These are phyloP conservation scores for Bergia sp. DNA, from an alignment of 92 coral and sea anemone species.

Conservation along the genomic window DNA sequence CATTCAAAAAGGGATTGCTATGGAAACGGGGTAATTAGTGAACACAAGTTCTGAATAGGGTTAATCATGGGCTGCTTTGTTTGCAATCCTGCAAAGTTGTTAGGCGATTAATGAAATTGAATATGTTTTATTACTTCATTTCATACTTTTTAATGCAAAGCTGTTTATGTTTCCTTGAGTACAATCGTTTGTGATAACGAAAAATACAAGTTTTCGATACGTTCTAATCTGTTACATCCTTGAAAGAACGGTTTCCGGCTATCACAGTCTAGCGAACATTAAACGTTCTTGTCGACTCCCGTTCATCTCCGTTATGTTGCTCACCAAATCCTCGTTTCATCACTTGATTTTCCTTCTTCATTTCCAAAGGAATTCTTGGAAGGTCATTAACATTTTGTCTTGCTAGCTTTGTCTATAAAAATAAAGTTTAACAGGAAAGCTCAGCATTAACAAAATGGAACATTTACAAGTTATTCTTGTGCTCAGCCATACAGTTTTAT, in stretches of 20 bases:
- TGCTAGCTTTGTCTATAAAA: not conserved
- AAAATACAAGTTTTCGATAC: too few relatives aligned
- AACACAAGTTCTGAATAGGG: too few relatives aligned
- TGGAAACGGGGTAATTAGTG: too few relatives aligned
- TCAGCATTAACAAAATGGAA: not conserved
- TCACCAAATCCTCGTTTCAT: not conserved
- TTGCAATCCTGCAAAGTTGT: too few relatives aligned
- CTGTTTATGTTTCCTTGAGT: not conserved
- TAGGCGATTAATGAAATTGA: too few relatives aligned
- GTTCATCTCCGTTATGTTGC: not conserved
- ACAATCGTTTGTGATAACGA: not conserved
- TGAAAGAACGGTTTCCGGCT: too few relatives aligned
- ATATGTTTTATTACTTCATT: not conserved
- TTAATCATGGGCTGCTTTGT: too few relatives aligned
- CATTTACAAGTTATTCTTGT: too few relatives aligned
- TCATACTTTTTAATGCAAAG: not conserved
- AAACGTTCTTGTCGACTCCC: not conserved
- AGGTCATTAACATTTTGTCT: not conserved
- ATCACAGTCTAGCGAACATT: too few relatives aligned
- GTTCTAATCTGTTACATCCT: not conserved
- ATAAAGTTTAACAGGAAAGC: too few relatives aligned
- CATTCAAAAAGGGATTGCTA: too few relatives aligned
- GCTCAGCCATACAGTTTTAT: too few relatives aligned
- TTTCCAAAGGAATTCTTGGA: not conserved
- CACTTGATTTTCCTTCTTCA: not conserved